Evolutionary conservation across 2,797 vertebrate species (phyloP).

Genomic region (Liasis olivaceus): DNA sequence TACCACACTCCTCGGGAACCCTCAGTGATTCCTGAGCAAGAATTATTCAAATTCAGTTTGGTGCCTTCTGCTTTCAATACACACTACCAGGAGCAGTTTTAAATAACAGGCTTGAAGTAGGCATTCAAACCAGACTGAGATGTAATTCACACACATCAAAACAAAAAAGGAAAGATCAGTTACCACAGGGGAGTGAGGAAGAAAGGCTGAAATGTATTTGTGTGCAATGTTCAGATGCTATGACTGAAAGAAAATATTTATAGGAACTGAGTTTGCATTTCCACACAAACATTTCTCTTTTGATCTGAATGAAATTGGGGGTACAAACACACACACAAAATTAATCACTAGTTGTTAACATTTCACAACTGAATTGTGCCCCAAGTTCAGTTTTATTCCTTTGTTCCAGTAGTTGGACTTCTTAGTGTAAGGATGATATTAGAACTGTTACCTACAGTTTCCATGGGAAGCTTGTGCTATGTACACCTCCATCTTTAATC

Average conservation of each 20-base stretch:
- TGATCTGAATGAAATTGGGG: neutral
- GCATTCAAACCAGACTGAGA: slow-evolving; percentile 22
- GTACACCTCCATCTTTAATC: neutral
- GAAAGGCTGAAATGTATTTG: slow-evolving; percentile 28
- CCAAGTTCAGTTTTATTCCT: neutral
- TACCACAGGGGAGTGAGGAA: slow-evolving; percentile 9
- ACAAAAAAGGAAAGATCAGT: slow-evolving; percentile 30
- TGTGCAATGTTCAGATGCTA: slow-evolving; percentile 16
- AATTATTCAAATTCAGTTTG: slow-evolving; percentile 55
- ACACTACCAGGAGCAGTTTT: slow-evolving; percentile 32
- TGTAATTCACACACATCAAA: slow-evolving; percentile 34
- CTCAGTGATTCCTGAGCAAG: slow-evolving; percentile 43
- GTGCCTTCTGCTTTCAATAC: slow-evolving; percentile 41
- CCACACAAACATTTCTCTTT: neutral
- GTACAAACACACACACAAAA: neutral
- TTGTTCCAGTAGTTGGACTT: neutral
- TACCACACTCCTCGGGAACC: slow-evolving; percentile 33
- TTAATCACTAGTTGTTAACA: neutral
- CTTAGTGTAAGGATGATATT: neutral
- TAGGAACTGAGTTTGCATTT: slow-evolving; percentile 15
- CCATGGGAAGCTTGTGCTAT: neutral
- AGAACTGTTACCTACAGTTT: neutral
- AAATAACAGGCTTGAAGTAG: slow-evolving; percentile 36
- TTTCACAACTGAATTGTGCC: neutral
- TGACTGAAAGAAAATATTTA: slow-evolving; percentile 31